Conservation (phyloP, 92 coral and sea anemone genomes). For the Siderastrea siderea region DNA sequence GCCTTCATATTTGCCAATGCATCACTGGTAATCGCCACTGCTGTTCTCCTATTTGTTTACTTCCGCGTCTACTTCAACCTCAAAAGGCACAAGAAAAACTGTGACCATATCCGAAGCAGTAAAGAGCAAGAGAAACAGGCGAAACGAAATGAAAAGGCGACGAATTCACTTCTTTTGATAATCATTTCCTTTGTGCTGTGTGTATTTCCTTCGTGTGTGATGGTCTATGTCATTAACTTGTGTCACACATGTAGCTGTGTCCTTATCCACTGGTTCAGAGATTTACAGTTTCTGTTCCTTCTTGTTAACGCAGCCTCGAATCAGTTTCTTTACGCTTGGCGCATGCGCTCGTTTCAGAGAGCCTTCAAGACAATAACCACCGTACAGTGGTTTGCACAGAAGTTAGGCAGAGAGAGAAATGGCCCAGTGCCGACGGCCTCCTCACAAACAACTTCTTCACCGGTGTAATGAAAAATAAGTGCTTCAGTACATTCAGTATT, state of each 20-base stretch:
- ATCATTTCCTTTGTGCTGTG: constrained; percentile 66
- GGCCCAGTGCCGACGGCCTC: neutral
- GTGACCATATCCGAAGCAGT: constrained; percentile 2
- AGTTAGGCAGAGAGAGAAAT: neutral
- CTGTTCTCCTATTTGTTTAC: constrained; percentile 6
- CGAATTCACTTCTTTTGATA: constrained; percentile 73
- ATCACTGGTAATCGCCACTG: constrained; percentile 7
- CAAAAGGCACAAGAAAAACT: neutral
- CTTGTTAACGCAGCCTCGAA: constrained; percentile 81
- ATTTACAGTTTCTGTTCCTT: constrained; percentile 77
- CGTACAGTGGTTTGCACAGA: neutral
- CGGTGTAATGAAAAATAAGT: neutral
- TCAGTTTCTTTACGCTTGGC: constrained; percentile 91
- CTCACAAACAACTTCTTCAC: neutral
- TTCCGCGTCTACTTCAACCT: constrained; percentile 8
- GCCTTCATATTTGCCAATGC: constrained; percentile 26
- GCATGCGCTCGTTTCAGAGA: constrained; percentile 80
- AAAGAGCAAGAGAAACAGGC: neutral
- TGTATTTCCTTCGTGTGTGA: constrained; percentile 76
- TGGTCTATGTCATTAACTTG: constrained; percentile 81
- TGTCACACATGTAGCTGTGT: constrained; percentile 81
- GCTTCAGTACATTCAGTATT: too few relatives aligned
- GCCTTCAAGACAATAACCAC: constrained; percentile 54
- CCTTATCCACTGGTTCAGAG: constrained; percentile 86
- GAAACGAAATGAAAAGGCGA: constrained; percentile 61